Base-by-base conservation (phyloP, 2,888 invertebrate genomes). In the Diachrysia chrysitis region DNA sequence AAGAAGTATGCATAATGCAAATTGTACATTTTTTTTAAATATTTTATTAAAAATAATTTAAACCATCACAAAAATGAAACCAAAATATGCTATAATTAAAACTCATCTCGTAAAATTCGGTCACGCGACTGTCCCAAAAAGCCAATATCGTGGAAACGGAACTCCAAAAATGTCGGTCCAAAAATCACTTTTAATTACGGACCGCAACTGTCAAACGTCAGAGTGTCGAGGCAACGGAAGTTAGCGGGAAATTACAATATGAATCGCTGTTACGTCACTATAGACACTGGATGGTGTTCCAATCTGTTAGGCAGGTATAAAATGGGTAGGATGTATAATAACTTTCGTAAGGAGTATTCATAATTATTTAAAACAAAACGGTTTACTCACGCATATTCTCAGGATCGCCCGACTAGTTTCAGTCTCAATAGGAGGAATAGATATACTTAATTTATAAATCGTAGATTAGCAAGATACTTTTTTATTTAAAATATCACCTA, bases 111-210 rank as follows among this genome's bases (percentile, higher is more conserved):
- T n/a, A 74, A 65, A 58, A 16, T 4, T 17, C 58, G 14, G 12
- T 46, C 21, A 9, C 21, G 37, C 32, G 51, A 56, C n/a, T 68
- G 56, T 56, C 79, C 51, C 42, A 17, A 78, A 78, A 73, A 58
- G 53, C 64, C 63, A 78, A 75, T 69, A 72, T 54, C 62, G 61
- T 76, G 66, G 54, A 51, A 66, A 65, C 42, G 56, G 63, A 73
- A 61, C 63, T 72, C 68, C 70, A 59, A 75, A 76, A 82, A 77
- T 71, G 74, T 69, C 82, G 69, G 74, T 67, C 60, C 59, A 63
- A 80, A 83, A 86, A 87, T 85, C 80, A 81, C 78, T 85, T 87
- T 87, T 87, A 88, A 88, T 88, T 85, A 86, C 84, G 69, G 64
- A 71, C 81, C 77, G 69, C 74, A 64, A 75, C 83, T 83, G 88